phyloP scores from a whole-genome alignment of 2,888 invertebrate species.

The Liodrosophila aerea region DNA sequence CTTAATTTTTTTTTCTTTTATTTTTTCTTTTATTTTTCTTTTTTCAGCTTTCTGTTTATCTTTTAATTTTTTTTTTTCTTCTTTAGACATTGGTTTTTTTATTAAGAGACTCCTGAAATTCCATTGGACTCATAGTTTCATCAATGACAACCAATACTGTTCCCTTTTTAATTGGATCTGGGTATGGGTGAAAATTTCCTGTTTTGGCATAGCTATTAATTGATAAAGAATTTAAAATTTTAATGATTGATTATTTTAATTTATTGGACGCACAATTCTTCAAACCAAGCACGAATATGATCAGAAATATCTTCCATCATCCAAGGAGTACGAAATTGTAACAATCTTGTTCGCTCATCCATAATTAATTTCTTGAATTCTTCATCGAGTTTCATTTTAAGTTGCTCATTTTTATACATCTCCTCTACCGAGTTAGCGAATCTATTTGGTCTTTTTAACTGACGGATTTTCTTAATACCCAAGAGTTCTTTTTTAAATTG shows the following conservation, averaged over 20 bases:
- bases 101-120: conserved; percentile 75
- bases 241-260: neutral
- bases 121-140: conserved; percentile 81
- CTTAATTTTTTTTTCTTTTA: conserved; percentile 58
- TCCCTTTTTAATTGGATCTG: conserved; percentile 83
- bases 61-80: conserved; percentile 75
- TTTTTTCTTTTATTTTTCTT: conserved; percentile 68
- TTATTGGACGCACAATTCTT: conserved; percentile 84
- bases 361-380: conserved; percentile 80
- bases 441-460: conserved; percentile 33
- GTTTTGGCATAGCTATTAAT: conserved; percentile 71
- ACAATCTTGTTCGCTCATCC: conserved; percentile 83
- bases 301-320: conserved; percentile 89
- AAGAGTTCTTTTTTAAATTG: conserved; percentile 60
- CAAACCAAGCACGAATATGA: conserved; percentile 89
- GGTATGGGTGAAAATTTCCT: conserved; percentile 83
- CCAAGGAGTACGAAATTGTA: conserved; percentile 83
- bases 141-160: conserved; percentile 83
- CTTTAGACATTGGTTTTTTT: conserved; percentile 71
- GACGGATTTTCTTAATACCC: conserved; percentile 62
- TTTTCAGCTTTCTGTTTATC: conserved; percentile 57
- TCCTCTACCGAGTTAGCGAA: conserved; percentile 55
- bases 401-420: conserved; percentile 64
- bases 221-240: neutral
- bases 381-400: conserved; percentile 59